Evolutionary conservation across 1,140 invertebrate species (phyloP).

Genomic region (Drosophila nikananu): DNA sequence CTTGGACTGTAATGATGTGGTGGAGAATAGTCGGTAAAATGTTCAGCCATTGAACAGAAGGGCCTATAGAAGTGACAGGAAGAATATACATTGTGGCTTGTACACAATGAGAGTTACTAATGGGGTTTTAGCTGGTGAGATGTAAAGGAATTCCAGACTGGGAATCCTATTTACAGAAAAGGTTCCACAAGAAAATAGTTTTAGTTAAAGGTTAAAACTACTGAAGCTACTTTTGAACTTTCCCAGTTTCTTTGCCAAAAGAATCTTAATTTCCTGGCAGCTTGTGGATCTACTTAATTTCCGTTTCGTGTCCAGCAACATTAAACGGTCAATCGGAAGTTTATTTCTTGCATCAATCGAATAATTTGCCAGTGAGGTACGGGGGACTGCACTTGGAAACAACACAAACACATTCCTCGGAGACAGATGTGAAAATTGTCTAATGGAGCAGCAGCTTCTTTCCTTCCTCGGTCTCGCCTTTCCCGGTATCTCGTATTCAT

Average conservation of each 20-base stretch:
- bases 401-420: slow-evolving; percentile 49
- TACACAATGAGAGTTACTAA: slow-evolving; percentile 3
- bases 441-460: slow-evolving; percentile 64
- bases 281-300: neutral
- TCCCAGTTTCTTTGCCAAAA: neutral
- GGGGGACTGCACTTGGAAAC: slow-evolving; percentile 34
- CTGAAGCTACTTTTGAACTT: neutral
- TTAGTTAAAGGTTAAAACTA: neutral
- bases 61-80: neutral
- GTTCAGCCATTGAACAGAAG: slow-evolving; percentile 13
- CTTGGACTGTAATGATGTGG: slow-evolving; percentile 28
- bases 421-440: slow-evolving; percentile 78
- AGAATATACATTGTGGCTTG: slow-evolving; percentile 11
- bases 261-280: neutral
- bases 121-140: neutral
- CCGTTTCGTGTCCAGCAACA: slow-evolving; percentile 9
- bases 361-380: slow-evolving; percentile 25
- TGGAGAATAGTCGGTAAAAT: slow-evolving; percentile 23
- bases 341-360: slow-evolving; percentile 68
- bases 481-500: slow-evolving; percentile 69
- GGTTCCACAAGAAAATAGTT: neutral
- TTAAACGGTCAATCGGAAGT: slow-evolving; percentile 67
- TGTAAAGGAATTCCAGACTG: too few relatives aligned
- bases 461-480: neutral
- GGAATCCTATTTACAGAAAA: neutral